phyloP scores from a whole-genome alignment of 2,113 vertebrate species.

The Myodes glareolus region DNA sequence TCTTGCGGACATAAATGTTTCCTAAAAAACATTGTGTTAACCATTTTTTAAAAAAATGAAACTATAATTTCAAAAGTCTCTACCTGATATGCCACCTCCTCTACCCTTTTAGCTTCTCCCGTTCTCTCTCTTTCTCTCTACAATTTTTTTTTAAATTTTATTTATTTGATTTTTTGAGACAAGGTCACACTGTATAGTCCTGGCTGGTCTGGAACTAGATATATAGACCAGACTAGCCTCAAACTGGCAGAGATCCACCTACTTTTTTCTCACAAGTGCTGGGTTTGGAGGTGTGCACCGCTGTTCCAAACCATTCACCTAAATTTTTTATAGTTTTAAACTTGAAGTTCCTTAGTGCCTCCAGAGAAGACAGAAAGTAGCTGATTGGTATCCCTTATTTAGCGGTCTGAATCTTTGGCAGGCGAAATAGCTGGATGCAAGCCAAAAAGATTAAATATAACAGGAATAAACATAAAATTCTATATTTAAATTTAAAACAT shows the following conservation, averaged over 20 bases:
- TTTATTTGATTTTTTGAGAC: not conserved
- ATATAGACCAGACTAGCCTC: not conserved
- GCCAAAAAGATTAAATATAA: slow-evolving; percentile 77
- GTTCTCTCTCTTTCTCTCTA: not conserved
- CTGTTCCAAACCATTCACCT: not conserved
- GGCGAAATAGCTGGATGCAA: slow-evolving; percentile 66
- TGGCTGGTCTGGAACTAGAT: not conserved
- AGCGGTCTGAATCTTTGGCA: slow-evolving; percentile 75
- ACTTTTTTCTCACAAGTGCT: not conserved
- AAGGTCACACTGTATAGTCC: too few species aligned
- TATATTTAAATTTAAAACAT: slow-evolving; percentile 76
- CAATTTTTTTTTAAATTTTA: not conserved
- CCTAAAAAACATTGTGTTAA: not conserved
- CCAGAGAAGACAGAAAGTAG: slow-evolving; percentile 56
- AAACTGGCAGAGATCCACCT: not conserved
- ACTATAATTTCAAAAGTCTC: not conserved
- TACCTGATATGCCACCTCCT: not conserved
- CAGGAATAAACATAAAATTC: slow-evolving; percentile 74
- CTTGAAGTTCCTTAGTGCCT: slow-evolving; percentile 54
- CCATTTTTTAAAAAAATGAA: not conserved
- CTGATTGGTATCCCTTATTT: slow-evolving; percentile 70
- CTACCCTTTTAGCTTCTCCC: not conserved
- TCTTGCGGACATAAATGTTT: not conserved
- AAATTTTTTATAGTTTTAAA: slow-evolving; percentile 50
- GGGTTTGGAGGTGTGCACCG: not conserved